phyloP scores from a whole-genome alignment of 2,888 invertebrate species.

The Melinopterus prodromus region DNA sequence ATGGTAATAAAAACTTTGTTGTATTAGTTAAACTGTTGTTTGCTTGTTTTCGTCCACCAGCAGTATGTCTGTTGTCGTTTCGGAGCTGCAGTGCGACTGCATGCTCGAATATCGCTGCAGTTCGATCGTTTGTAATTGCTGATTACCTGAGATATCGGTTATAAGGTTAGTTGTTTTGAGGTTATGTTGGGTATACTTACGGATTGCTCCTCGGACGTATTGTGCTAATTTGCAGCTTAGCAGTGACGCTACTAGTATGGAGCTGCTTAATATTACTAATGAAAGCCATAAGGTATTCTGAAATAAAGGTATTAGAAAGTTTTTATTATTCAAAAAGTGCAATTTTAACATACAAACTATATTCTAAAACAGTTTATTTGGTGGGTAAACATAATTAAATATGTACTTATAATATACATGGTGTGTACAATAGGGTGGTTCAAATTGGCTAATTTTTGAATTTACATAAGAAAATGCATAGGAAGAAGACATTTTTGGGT shows the following conservation, averaged over 20 bases:
- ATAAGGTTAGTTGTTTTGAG: no score
- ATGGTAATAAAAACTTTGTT: constrained; percentile 9
- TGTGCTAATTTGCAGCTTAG: constrained; percentile 34
- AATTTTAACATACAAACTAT: background rate
- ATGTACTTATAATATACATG: no score
- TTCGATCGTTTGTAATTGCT: background rate
- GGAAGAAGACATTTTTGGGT: no score
- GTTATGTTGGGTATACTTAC: constrained; percentile 31
- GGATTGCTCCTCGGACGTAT: constrained; percentile 37
- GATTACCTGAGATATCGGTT: background rate
- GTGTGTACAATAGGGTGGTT: no score
- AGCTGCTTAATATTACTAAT: constrained; percentile 36
- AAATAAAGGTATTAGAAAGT: background rate
- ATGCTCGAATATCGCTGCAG: constrained; percentile 14
- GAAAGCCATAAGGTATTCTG: constrained; percentile 38
- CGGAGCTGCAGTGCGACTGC: background rate
- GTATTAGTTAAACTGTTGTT: constrained; percentile 1
- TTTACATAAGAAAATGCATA: no score
- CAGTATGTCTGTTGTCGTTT: background rate
- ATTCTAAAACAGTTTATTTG: no score
- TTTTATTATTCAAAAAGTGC: background rate
- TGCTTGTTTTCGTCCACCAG: constrained; percentile 4
- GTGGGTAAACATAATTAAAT: no score
- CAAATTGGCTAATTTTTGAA: no score
- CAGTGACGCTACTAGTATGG: constrained; percentile 36